These are phyloP conservation scores for Benitochromis conjunctus DNA, from an alignment of 2,113 vertebrate genomes.

Conservation along the genomic window DNA sequence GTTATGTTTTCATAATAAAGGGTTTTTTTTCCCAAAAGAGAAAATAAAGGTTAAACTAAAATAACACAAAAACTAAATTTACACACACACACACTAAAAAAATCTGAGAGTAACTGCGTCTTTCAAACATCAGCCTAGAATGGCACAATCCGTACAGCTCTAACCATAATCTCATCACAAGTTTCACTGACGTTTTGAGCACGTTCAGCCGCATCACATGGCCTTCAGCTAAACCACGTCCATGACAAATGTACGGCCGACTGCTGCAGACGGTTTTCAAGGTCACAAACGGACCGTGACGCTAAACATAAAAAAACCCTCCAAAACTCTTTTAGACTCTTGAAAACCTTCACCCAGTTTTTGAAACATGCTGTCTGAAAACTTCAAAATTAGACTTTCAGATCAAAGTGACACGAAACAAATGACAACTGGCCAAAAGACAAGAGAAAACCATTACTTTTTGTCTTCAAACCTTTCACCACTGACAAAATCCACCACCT, in stretches of 20 bases:
- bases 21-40: background rate
- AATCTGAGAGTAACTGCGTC: background rate
- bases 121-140: background rate
- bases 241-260: background rate
- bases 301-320: background rate
- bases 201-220: background rate
- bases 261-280: background rate
- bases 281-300: background rate
- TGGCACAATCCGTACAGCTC: fast-evolving
- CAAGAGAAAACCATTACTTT: background rate
- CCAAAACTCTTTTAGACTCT: background rate
- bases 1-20: background rate
- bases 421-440: background rate
- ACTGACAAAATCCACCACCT: background rate
- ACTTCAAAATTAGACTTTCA: fast-evolving
- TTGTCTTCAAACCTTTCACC: background rate
- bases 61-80: background rate
- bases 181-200: background rate
- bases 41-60: background rate
- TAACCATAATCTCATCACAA: background rate
- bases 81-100: background rate
- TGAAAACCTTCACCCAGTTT: background rate
- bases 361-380: background rate
- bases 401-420: background rate
- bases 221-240: background rate